phyloP scores from a whole-genome alignment of 2,113 vertebrate genomes.

The Cervus canadensis region DNA sequence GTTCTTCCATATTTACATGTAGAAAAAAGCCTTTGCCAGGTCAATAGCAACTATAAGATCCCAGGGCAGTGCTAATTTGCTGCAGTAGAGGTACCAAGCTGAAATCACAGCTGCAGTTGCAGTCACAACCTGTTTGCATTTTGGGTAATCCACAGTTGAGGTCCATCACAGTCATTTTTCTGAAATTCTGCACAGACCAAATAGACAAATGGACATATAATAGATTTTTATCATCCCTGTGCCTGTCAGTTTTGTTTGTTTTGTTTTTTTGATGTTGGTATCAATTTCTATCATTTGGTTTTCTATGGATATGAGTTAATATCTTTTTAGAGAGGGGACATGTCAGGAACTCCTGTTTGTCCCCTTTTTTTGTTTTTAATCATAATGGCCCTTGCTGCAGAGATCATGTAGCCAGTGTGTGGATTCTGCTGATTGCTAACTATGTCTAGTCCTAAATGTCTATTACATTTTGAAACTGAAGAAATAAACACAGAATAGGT shows the following conservation, averaged over 20 bases:
- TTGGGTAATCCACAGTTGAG: not conserved
- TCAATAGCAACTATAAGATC: fast-evolving
- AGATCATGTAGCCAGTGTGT: not conserved
- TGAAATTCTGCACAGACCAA: not conserved
- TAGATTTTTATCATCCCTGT: not conserved
- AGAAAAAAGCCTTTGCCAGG: not conserved
- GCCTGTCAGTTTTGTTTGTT: not conserved
- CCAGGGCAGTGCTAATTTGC: not conserved
- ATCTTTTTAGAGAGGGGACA: not conserved
- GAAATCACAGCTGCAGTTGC: not conserved
- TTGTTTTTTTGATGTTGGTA: not conserved
- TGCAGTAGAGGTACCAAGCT: not conserved
- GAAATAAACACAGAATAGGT: not conserved
- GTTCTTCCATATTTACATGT: not conserved
- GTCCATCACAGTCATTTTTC: not conserved
- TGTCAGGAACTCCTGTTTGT: not conserved
- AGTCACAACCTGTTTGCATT: not conserved
- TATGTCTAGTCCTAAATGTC: not conserved
- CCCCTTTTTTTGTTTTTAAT: not conserved
- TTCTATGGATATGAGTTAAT: not conserved
- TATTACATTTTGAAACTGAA: not conserved
- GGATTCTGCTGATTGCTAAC: not conserved
- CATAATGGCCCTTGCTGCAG: not conserved
- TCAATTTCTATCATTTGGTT: not conserved
- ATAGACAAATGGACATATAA: not conserved